These are phyloP conservation scores for Cryptocephalus primarius DNA, from an alignment of 2,888 invertebrate genomes.

Conservation along the genomic window DNA sequence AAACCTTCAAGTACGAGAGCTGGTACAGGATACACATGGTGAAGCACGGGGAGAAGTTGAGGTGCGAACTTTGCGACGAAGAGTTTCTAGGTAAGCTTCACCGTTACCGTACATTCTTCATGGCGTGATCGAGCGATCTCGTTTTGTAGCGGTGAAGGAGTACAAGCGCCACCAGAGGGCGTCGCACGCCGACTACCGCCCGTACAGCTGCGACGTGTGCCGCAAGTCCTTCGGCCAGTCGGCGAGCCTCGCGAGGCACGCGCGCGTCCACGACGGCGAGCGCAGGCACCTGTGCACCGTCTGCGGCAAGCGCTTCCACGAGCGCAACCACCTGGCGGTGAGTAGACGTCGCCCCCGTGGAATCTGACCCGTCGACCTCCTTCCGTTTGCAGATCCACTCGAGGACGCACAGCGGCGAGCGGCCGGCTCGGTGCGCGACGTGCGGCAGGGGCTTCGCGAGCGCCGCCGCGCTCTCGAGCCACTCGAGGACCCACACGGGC, in stretches of 20 bases:
- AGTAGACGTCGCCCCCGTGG: slow-evolving; percentile 5
- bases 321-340: slow-evolving; percentile 28
- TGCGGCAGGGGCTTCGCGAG: slow-evolving; percentile 32
- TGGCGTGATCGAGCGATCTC: slow-evolving; percentile 3
- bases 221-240: slow-evolving; percentile 24
- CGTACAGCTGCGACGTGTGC: slow-evolving; percentile 26
- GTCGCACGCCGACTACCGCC: slow-evolving; percentile 25
- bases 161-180: slow-evolving; percentile 23
- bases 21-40: slow-evolving; percentile 24
- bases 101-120: too few relatives aligned
- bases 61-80: slow-evolving; percentile 28
- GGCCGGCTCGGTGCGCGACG: slow-evolving; percentile 27
- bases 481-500: slow-evolving; percentile 32
- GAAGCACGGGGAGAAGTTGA: slow-evolving; percentile 25
- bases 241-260: slow-evolving; percentile 27
- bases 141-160: slow-evolving; percentile 21
- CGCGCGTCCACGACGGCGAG: slow-evolving; percentile 28
- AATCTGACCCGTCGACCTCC: too few relatives aligned
- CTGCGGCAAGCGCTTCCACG: slow-evolving; percentile 30
- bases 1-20: slow-evolving; percentile 23
- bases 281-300: slow-evolving; percentile 28
- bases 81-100: slow-evolving; percentile 30
- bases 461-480: slow-evolving; percentile 27
- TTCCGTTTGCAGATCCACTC: slow-evolving; percentile 30
- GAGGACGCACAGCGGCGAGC: slow-evolving; percentile 30